Evolutionary conservation across 2,888 invertebrate species (phyloP), one percentile per base, ranked within the genome.

Genomic region (Cantharis nigra): DNA sequence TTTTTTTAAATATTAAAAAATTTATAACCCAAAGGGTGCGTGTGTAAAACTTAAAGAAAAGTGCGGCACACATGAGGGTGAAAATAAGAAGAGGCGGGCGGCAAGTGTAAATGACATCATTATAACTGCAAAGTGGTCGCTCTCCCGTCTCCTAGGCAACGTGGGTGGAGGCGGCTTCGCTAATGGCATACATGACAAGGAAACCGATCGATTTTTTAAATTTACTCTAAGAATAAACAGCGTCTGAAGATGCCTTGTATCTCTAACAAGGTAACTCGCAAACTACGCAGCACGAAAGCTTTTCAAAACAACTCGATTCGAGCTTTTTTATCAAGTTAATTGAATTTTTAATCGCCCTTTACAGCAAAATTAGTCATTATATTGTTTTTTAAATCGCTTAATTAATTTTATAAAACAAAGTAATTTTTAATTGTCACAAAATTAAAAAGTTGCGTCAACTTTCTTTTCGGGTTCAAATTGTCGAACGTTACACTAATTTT

Each of bases 31-130:
- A 75, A 70, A 75, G 75, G 75, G 75, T 63, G 70, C 75, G 67
- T 71, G 18, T 70, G 70, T 70, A 72, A 75, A 72, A 23, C 69
- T 74, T 69, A 75, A 16, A 71, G 71, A 77, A 74, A 71, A 71
- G 75, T 72, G 78, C 81, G 82, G 83, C 86, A 87, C 86, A 87
- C 86, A 87, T 86, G 87, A 85, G 86, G 86, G 85, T 84, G 85
- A 86, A 86, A 87, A 86, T 86, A 87, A 87, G 86, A 87, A 85
- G 86, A 84, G 85, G 83, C 85, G 87, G 87, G 87, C 86, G 87
- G 88, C 88, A 87, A 88, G 89, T 89, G 89, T 88, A 89, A 89
- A 89, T 89, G 89, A 89, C 89, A 89, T 89, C 89, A 89, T 89
- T 89, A 89, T 89, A 89, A 89, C 88, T 88, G 88, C 88, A 89